phyloP scores from a whole-genome alignment of 2,888 invertebrate genomes.

The Sminthurinus aureus region DNA sequence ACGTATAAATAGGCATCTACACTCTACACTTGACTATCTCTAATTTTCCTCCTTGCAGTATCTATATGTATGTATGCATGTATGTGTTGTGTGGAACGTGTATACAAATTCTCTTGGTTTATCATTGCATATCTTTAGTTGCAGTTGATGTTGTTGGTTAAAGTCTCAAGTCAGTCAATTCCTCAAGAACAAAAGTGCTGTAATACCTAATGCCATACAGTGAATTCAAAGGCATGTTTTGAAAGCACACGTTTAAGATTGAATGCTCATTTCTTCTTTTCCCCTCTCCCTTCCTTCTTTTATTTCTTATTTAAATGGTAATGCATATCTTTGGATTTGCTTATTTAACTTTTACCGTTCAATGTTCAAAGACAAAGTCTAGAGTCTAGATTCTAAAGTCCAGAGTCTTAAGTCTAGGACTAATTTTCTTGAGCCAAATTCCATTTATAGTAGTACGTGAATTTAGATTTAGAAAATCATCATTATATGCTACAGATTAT shows the following conservation, averaged over 20 bases:
- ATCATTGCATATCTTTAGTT: no score
- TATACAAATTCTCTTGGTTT: no score
- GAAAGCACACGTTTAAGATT: not conserved
- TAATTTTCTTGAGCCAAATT: not conserved
- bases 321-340: constrained; percentile 29
- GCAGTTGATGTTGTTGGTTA: no score
- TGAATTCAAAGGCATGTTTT: not conserved
- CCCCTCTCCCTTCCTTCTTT: no score
- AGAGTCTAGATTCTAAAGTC: no score
- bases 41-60: not conserved
- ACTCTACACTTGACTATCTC: constrained; percentile 9
- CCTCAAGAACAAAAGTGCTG: not conserved
- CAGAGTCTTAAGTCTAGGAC: no score
- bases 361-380: not conserved
- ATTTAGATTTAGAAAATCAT: not conserved
- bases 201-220: not conserved
- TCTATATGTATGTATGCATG: not conserved
- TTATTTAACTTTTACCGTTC: constrained; percentile 26
- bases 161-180: no score
- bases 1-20: constrained; percentile 11
- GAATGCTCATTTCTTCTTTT: not conserved
- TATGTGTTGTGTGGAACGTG: no score
- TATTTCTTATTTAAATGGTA: constrained; percentile 7
- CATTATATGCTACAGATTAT: not conserved
- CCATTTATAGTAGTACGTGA: not conserved